phyloP scores from a whole-genome alignment of 2,113 vertebrate species.

The Galemys pyrenaicus region DNA sequence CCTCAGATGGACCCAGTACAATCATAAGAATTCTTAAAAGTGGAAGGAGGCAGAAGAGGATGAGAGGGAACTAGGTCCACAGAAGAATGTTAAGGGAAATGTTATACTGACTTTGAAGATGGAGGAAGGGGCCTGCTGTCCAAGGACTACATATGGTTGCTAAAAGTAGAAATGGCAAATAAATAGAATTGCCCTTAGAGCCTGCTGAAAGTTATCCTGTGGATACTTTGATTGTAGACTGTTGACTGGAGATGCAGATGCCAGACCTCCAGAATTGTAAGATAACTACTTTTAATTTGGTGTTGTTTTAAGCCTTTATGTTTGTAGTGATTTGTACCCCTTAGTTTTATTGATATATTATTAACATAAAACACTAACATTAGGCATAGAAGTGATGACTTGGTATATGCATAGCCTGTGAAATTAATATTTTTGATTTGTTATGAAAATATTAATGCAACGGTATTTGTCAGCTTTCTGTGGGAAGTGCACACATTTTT shows the following conservation, averaged over 20 bases:
- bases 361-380: not conserved
- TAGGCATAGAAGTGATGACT: not conserved
- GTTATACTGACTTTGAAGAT: not conserved
- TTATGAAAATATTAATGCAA: not conserved
- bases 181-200: not conserved
- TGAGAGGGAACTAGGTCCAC: not conserved
- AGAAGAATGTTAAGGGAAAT: not conserved
- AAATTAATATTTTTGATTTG: not conserved
- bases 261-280: not conserved
- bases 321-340: not conserved
- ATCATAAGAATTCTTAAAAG: not conserved
- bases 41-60: not conserved
- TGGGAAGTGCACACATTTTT: no score
- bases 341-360: not conserved
- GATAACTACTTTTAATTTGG: not conserved
- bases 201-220: not conserved
- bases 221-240: not conserved
- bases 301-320: not conserved
- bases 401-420: not conserved
- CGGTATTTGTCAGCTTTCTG: not conserved
- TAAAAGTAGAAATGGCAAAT: not conserved
- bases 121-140: not conserved
- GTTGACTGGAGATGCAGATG: not conserved
- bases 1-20: accelerated
- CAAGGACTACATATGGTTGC: not conserved